Evolutionary conservation across 2,113 vertebrate genomes (phyloP), one percentile per base, ranked within the genome.

Genomic region (Hirundichthys speculiger): DNA sequence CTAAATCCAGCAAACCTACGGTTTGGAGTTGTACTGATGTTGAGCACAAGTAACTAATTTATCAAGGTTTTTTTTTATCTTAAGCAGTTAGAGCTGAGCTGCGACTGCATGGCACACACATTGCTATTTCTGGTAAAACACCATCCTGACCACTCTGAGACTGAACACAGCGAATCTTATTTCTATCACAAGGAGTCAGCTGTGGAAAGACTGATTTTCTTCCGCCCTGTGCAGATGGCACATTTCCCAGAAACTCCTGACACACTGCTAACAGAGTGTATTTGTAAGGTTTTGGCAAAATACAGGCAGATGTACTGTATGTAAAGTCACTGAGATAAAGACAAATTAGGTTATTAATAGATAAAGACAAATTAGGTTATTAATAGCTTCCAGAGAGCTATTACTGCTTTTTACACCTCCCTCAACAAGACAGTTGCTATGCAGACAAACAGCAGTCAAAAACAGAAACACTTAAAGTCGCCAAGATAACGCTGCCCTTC

Each of bases 181-280:
- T 43, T 64, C 24, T 53, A 13, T 24, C 46, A 63, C 30, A 51
- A 51, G 19, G 9, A 16, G 20, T 62, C 15, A 14, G 24, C 21
- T 46, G 25, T 60, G 27, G 30, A 24, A 34, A 13, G 14, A 47
- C 21, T 9, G 21, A 18, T 12, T 24, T 40, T 49, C n/a, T 25
- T 39, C 19, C 19, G 27, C 18, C 11, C 16, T 18, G 15, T 7
- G 21, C 21, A 58, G 54, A 13, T 43, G 22, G 40, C 22, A 27
- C n/a, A 54, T 54, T 42, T 43, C 10, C 39, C 20, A 14, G 30
- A 49, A 50, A 50, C 16, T 12, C 20, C 43, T 22, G 16, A 13
- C 10, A 45, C 5, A 45, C 22, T 14, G 13, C 38, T 15, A 15
- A 19, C 12, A 27, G 41, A 19, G 41, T 27, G 40, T 5, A 24